A percentile compares a stretch with the other conserved stretches of the same genome.
Evolutionary conservation across 1,140 invertebrate genomes (phyloP).

Genomic region (Galleria mellonella): DNA sequence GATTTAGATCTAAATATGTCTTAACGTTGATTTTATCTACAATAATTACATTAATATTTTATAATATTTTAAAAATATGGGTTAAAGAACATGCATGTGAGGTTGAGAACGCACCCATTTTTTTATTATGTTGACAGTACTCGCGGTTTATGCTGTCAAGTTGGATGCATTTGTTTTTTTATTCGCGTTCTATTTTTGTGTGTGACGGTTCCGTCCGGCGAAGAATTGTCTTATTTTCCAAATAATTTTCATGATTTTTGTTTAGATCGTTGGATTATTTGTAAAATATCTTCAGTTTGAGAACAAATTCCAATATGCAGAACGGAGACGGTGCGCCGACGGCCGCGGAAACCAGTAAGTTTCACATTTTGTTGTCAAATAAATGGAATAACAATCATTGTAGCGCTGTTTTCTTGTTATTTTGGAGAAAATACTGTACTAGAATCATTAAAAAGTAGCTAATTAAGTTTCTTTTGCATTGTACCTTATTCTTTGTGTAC

Average conservation of each 20-base stretch:
- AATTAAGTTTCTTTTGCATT: not conserved
- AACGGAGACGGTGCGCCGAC: slow-evolving; percentile 58
- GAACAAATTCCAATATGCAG: slow-evolving; percentile 49
- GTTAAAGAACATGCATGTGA: too few relatives aligned
- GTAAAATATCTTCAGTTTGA: slow-evolving; percentile 41
- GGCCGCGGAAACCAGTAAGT: slow-evolving; percentile 49
- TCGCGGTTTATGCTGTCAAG: slow-evolving; percentile 21
- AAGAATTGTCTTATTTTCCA: slow-evolving; percentile 49
- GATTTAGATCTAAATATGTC: too few relatives aligned
- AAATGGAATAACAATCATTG: slow-evolving; percentile 43
- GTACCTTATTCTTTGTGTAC: slow-evolving; percentile 38
- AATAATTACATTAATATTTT: too few relatives aligned
- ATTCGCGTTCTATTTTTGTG: slow-evolving; percentile 73
- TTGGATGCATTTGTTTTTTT: slow-evolving; percentile 68
- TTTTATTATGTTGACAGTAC: slow-evolving; percentile 16
- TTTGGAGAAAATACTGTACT: slow-evolving; percentile 18
- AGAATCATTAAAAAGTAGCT: not conserved
- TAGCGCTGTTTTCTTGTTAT: slow-evolving; percentile 37
- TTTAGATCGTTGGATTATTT: slow-evolving; percentile 36
- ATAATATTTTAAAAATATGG: too few relatives aligned
- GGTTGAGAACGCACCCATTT: slow-evolving; percentile 1
- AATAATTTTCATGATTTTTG: slow-evolving; percentile 51
- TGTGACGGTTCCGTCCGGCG: slow-evolving; percentile 62
- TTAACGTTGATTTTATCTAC: too few relatives aligned
- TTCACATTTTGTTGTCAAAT: slow-evolving; percentile 48